phyloP scores from a whole-genome alignment of 2,113 vertebrate species.

The Puffinus mauretanicus region DNA sequence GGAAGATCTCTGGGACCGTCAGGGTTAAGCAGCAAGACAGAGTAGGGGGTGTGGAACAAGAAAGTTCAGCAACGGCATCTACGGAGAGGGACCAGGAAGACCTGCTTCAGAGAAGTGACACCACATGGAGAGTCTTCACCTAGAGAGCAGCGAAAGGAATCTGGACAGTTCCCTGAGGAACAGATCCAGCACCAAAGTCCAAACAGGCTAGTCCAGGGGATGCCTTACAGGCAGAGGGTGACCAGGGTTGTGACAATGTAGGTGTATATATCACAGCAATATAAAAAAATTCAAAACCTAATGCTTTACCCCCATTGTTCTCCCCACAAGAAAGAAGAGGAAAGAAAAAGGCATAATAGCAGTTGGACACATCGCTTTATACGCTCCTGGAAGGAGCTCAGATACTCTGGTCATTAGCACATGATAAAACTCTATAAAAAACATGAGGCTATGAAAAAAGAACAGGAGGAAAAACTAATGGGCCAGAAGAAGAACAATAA shows the following conservation, averaged over 20 bases:
- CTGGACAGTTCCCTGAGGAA: not conserved
- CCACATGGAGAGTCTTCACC: not conserved
- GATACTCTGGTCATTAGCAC: not conserved
- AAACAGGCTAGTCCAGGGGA: not conserved
- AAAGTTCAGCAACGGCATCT: not conserved
- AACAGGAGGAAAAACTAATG: not conserved
- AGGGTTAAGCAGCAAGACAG: not conserved
- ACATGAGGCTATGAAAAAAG: not conserved
- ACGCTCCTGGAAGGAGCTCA: not conserved
- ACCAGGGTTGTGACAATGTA: rapidly evolving
- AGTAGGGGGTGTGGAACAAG: not conserved
- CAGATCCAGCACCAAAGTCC: not conserved
- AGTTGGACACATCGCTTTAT: not conserved
- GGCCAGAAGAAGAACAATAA: conserved; percentile 42
- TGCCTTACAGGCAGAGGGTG: not conserved
- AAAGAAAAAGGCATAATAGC: not conserved
- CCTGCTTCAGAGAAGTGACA: not conserved
- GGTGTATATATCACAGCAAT: not conserved
- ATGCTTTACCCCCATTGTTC: not conserved
- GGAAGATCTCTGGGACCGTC: not conserved
- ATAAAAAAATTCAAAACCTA: not conserved
- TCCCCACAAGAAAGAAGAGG: not conserved
- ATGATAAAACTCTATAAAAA: conserved; percentile 5
- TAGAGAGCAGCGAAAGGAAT: not conserved
- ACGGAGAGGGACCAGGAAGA: not conserved